Evolutionary conservation across 64 coral and sea anemone genomes (phyloP).

Genomic region (Catalaphyllia jardinei): DNA sequence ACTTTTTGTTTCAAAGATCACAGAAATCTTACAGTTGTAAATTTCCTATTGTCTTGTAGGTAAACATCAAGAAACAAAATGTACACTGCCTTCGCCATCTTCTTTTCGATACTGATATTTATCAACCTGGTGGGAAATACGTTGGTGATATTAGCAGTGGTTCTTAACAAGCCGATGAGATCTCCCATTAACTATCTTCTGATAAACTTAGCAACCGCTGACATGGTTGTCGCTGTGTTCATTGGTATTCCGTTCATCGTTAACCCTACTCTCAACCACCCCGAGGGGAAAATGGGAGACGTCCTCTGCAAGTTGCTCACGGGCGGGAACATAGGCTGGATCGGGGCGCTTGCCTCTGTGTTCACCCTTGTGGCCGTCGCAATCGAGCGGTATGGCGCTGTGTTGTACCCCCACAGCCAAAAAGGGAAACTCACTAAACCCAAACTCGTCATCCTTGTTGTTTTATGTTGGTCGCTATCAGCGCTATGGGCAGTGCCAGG

Average conservation of each 20-base stretch:
- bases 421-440: constrained; percentile 51
- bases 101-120: constrained; percentile 48
- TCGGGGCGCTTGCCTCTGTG: constrained; percentile 77
- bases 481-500: constrained; percentile 44
- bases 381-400: constrained; percentile 73
- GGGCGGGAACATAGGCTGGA: constrained; percentile 71
- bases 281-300: constrained; percentile 49
- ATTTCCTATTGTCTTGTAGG: background rate
- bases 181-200: constrained; percentile 80
- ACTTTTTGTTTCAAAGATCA: background rate
- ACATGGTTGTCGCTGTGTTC: constrained; percentile 73
- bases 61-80: constrained; percentile 7
- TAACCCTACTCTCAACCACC: constrained; percentile 39
- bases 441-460: constrained; percentile 56
- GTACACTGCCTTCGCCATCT: constrained; percentile 26
- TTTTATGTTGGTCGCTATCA: constrained; percentile 63
- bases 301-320: constrained; percentile 76
- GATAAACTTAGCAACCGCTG: constrained; percentile 80
- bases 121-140: constrained; percentile 78
- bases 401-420: constrained; percentile 66
- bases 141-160: constrained; percentile 69
- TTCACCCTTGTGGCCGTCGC: constrained; percentile 76
- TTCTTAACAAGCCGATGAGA: constrained; percentile 63
- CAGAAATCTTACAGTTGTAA: background rate
- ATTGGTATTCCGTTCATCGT: constrained; percentile 58